These are phyloP conservation scores for Drosophila prosaltans DNA, from an alignment of 1,140 invertebrate genomes.

Conservation along the genomic window DNA sequence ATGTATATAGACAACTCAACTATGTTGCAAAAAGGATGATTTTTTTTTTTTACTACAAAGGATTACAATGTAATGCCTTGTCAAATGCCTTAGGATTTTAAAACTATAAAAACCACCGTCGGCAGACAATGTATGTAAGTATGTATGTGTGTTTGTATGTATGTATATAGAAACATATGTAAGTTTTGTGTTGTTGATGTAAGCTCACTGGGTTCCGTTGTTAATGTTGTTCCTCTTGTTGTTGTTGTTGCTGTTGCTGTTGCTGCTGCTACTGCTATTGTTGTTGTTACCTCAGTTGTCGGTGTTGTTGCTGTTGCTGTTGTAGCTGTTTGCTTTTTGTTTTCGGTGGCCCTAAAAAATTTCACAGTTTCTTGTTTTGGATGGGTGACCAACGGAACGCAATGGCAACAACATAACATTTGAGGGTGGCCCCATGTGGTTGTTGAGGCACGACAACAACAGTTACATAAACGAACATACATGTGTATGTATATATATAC, in stretches of 20 bases:
- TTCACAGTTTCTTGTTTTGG: conserved; percentile 74
- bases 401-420: conserved; percentile 8
- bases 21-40: too few species aligned
- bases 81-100: neutral
- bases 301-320: conserved; percentile 30
- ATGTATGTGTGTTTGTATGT: too few species aligned
- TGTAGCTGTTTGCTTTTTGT: conserved; percentile 57
- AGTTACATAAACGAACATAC: conserved; percentile 28
- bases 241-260: conserved; percentile 30
- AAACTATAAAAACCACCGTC: neutral
- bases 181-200: conserved; percentile 26
- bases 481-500: conserved; percentile 14
- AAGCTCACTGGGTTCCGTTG: conserved; percentile 11
- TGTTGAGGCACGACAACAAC: conserved; percentile 66
- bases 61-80: too few species aligned
- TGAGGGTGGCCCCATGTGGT: conserved; percentile 56
- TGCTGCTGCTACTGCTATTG: conserved; percentile 25
- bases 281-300: conserved; percentile 23
- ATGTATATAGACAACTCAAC: too few species aligned
- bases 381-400: conserved; percentile 19
- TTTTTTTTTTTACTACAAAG: too few species aligned
- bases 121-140: neutral
- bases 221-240: conserved; percentile 27
- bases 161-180: conserved; percentile 7
- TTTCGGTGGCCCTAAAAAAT: conserved; percentile 62